phyloP scores from a whole-genome alignment of 2,113 vertebrate genomes.

The Dolichotis patagonum region DNA sequence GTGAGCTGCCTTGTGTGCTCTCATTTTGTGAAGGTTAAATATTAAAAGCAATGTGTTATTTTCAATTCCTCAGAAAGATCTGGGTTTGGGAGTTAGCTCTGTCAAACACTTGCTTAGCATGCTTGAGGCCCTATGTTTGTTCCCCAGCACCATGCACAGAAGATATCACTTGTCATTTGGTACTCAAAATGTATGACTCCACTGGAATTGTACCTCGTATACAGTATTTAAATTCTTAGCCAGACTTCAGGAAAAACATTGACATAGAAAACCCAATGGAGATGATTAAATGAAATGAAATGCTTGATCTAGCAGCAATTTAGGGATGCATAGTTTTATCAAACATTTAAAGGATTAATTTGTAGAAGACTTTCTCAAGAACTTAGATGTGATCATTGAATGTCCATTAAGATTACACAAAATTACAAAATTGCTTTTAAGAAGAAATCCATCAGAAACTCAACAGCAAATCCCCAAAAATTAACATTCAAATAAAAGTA shows the following conservation, averaged over 20 bases:
- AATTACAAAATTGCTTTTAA: background rate
- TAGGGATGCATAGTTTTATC: background rate
- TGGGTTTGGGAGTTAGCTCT: background rate
- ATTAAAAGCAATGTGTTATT: background rate
- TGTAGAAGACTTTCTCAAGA: background rate
- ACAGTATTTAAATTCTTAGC: background rate
- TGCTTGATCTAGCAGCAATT: background rate
- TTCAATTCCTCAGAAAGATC: background rate
- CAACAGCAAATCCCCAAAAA: background rate
- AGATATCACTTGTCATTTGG: background rate
- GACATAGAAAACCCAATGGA: background rate
- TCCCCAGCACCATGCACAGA: background rate
- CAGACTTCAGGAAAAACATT: background rate
- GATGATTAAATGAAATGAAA: slow-evolving; percentile 6
- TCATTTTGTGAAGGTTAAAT: background rate
- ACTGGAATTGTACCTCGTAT: background rate
- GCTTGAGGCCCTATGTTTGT: background rate
- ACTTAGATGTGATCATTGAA: background rate
- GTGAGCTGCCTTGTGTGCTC: background rate
- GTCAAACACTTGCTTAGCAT: background rate
- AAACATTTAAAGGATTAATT: slow-evolving; percentile 19
- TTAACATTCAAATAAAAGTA: background rate
- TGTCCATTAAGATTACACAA: background rate
- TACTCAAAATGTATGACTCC: background rate
- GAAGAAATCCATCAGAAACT: background rate